These are phyloP conservation scores for Euclidia mi DNA, from an alignment of 2,888 invertebrate species.

Conservation along the genomic window DNA sequence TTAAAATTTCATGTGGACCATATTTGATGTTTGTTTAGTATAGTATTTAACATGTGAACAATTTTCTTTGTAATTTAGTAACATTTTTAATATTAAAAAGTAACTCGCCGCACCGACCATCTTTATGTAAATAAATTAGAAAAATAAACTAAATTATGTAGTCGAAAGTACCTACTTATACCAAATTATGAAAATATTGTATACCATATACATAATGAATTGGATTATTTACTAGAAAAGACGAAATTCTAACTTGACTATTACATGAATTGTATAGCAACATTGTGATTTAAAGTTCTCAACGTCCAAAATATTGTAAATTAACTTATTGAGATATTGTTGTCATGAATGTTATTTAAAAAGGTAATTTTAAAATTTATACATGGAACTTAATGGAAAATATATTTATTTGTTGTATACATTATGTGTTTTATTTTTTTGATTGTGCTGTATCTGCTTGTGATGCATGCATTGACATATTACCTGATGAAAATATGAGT, in stretches of 20 bases:
- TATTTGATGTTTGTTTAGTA: constrained; percentile 84
- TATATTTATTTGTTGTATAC: constrained; percentile 90
- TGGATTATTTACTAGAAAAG: constrained; percentile 72
- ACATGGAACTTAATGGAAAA: constrained; percentile 90
- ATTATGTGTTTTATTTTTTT: constrained; percentile 66
- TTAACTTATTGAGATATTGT: constrained; percentile 87
- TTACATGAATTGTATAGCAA: constrained; percentile 81
- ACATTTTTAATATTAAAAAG: constrained; percentile 51
- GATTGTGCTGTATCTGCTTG: too few relatives aligned
- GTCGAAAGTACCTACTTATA: constrained; percentile 71
- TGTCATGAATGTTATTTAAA: constrained; percentile 89
- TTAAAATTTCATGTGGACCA: constrained; percentile 88
- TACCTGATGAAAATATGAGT: too few relatives aligned
- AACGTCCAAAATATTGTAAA: constrained; percentile 86
- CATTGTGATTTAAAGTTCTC: constrained; percentile 88
- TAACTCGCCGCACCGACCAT: constrained; percentile 77
- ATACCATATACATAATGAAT: constrained; percentile 76
- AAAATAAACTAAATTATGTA: constrained; percentile 61
- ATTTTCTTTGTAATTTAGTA: constrained; percentile 72
- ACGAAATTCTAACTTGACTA: constrained; percentile 73
- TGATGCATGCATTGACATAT: too few relatives aligned
- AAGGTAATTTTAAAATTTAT: constrained; percentile 89
- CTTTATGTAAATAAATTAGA: constrained; percentile 77
- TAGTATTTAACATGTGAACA: constrained; percentile 66
- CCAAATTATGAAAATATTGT: constrained; percentile 61